Evolutionary conservation across 2,113 vertebrate species (phyloP).

Genomic region (Microcebus tavaratra): DNA sequence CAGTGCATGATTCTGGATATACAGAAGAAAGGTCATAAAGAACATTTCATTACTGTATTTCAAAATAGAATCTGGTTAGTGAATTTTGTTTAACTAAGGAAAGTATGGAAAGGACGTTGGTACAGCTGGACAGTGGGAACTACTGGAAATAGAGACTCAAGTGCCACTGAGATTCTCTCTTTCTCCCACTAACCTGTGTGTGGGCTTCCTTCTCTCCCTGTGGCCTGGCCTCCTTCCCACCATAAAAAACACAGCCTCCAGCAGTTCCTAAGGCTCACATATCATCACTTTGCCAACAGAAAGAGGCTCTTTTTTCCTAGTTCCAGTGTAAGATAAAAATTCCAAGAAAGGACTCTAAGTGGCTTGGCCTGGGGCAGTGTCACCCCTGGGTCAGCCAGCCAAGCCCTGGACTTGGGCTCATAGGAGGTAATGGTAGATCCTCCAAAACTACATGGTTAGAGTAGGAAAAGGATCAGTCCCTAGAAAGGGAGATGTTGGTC

Average conservation of each 20-base stretch:
- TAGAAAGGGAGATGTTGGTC: neutral
- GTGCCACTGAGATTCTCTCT: neutral
- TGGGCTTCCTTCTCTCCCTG: neutral
- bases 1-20: neutral
- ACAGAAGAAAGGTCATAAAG: neutral
- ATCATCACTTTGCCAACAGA: neutral
- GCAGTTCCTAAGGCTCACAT: neutral
- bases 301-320: neutral
- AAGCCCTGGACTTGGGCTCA: neutral
- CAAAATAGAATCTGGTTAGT: neutral
- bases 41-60: neutral
- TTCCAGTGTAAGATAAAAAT: slow-evolving; percentile 9
- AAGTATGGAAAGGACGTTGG: neutral
- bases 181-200: too few species aligned
- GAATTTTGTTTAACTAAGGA: neutral
- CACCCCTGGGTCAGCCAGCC: neutral
- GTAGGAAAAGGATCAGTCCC: neutral
- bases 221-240: neutral
- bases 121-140: neutral
- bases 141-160: neutral
- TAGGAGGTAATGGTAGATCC: neutral
- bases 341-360: neutral
- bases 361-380: neutral
- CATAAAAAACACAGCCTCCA: neutral
- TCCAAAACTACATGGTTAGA: neutral